These are phyloP conservation scores for Amphiprion ocellaris DNA, from an alignment of 2,113 vertebrate genomes.

Conservation along the genomic window DNA sequence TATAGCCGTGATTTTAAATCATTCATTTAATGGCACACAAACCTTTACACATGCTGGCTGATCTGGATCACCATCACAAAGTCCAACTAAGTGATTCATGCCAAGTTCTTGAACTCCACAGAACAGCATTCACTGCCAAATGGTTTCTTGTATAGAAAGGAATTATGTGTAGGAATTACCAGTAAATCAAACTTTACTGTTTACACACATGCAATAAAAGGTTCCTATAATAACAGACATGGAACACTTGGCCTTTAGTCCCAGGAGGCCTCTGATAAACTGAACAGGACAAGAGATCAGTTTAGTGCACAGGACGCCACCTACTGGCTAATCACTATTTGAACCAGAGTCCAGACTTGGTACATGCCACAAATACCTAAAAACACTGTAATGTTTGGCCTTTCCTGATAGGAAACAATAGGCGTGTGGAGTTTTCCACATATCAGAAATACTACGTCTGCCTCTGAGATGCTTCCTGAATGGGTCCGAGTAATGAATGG, in stretches of 20 bases:
- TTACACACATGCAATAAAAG: slow-evolving; percentile 41
- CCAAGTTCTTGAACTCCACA: slow-evolving; percentile 38
- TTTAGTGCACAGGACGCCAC: slow-evolving; percentile 17
- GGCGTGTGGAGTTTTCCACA: background rate
- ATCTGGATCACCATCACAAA: slow-evolving; percentile 21
- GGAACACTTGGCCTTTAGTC: background rate
- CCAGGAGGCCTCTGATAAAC: background rate
- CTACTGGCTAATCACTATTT: slow-evolving; percentile 14
- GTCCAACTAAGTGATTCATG: slow-evolving; percentile 25
- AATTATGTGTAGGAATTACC: slow-evolving; percentile 1
- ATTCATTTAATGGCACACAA: slow-evolving; percentile 18
- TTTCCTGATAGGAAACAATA: slow-evolving; percentile 27
- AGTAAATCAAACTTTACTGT: slow-evolving; percentile 51
- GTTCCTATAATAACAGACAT: slow-evolving; percentile 6
- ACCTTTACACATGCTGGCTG: slow-evolving; percentile 34
- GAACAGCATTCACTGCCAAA: slow-evolving; percentile 45
- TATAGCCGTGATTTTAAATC: slow-evolving; percentile 33
- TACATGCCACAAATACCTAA: background rate
- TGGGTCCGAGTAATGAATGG: slow-evolving; percentile 32
- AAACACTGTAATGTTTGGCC: slow-evolving; percentile 14
- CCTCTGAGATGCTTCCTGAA: slow-evolving; percentile 28
- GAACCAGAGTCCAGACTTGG: background rate
- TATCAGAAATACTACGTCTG: slow-evolving; percentile 13
- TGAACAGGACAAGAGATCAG: background rate
- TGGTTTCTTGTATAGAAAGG: slow-evolving; percentile 4